phyloP scores from a whole-genome alignment of 2,113 vertebrate species.

The Gymnocephalus cernua region DNA sequence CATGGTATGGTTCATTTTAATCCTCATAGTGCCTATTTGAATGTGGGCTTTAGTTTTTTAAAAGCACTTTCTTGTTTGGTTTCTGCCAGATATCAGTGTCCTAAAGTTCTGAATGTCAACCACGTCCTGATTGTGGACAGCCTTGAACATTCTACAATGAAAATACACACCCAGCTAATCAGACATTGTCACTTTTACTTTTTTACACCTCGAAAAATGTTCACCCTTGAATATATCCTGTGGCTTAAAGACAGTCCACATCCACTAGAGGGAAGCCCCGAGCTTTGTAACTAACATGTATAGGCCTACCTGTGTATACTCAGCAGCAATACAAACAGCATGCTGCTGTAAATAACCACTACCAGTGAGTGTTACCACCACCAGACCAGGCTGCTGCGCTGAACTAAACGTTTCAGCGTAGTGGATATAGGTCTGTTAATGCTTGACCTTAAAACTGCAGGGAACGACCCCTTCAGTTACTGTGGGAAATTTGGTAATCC shows the following conservation, averaged over 20 bases:
- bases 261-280: slow-evolving; percentile 60
- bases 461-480: not conserved
- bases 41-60: not conserved
- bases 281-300: slow-evolving; percentile 9
- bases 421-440: too few species aligned
- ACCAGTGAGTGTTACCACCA: not conserved
- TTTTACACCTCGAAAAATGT: slow-evolving; percentile 15
- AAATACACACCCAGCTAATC: not conserved
- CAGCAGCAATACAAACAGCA: not conserved
- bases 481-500: not conserved
- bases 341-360: not conserved
- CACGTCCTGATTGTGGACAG: not conserved
- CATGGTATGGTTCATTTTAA: not conserved
- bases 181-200: not conserved
- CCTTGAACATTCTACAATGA: not conserved
- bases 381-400: not conserved
- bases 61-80: not conserved
- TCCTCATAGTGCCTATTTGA: not conserved
- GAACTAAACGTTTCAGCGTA: too few species aligned
- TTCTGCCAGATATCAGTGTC: not conserved
- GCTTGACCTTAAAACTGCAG: not conserved
- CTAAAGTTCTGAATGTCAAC: not conserved
- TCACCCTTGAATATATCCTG: not conserved
- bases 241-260: not conserved
- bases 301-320: not conserved